Evolutionary conservation across 1,140 invertebrate species (phyloP).

Genomic region (Medauroidea extradentata): DNA sequence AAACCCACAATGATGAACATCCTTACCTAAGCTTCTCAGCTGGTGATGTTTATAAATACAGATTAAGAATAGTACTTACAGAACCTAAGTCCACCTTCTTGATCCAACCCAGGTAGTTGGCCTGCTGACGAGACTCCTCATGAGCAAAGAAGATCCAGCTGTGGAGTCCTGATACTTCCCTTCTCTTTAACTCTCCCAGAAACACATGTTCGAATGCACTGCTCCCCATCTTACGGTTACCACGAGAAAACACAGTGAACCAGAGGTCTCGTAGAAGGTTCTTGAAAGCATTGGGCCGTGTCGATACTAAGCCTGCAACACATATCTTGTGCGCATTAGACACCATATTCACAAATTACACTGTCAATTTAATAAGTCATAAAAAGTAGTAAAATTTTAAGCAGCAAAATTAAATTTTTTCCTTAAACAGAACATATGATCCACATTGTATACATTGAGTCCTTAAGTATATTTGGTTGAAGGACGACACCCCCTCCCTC

Average conservation of each 20-base stretch:
- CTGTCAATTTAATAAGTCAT: too few relatives aligned
- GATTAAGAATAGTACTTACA: conserved; percentile 57
- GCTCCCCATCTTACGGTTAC: conserved; percentile 68
- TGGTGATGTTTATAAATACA: too few relatives aligned
- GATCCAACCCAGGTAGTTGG: conserved; percentile 76
- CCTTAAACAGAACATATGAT: too few relatives aligned
- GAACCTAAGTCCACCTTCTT: conserved; percentile 64
- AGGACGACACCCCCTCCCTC: too few relatives aligned
- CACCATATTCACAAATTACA: too few relatives aligned
- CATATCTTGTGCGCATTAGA: too few relatives aligned
- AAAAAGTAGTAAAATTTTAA: too few relatives aligned
- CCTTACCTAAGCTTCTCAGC: too few relatives aligned
- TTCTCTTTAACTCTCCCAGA: conserved; percentile 70
- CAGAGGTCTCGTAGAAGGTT: conserved; percentile 70
- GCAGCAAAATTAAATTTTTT: too few relatives aligned
- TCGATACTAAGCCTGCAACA: not conserved
- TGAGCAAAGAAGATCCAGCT: conserved; percentile 86
- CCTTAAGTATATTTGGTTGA: too few relatives aligned
- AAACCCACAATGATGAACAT: too few relatives aligned
- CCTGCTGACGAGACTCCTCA: conserved; percentile 57
- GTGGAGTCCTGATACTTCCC: conserved; percentile 75
- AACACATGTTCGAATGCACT: conserved; percentile 86
- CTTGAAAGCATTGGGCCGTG: conserved; percentile 50
- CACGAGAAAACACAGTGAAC: conserved; percentile 77
- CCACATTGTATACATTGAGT: too few relatives aligned